A percentile compares a stretch with the other conserved stretches of the same genome.
phyloP scores from a whole-genome alignment of 1,140 invertebrate species.

The Drosophila subobscura region DNA sequence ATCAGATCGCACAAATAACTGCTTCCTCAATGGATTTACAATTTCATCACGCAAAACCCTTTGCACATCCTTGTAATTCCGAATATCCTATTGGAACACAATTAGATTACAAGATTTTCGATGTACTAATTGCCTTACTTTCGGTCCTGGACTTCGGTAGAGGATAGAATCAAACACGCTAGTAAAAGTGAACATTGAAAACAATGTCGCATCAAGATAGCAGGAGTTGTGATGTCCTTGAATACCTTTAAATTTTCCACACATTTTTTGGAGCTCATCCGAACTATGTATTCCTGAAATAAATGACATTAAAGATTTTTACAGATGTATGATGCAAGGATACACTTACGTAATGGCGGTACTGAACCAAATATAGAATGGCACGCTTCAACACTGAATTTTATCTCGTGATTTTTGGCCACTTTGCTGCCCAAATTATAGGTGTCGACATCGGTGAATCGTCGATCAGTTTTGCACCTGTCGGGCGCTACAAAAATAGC shows the following conservation, averaged over 20 bases:
- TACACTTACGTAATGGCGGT: constrained; percentile 88
- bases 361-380: constrained; percentile 91
- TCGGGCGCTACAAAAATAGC: constrained; percentile 91
- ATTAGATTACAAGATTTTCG: background rate
- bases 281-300: constrained; percentile 78
- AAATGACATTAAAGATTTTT: background rate
- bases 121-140: constrained; percentile 84
- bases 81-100: constrained; percentile 87
- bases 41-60: constrained; percentile 96
- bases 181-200: constrained; percentile 98
- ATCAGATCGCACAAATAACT: constrained; percentile 95
- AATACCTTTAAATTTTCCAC: constrained; percentile 93
- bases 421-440: constrained; percentile 23
- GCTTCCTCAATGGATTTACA: constrained; percentile 95
- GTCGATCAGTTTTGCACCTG: constrained; percentile 90
- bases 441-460: constrained; percentile 87
- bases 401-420: constrained; percentile 51
- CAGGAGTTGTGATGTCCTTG: constrained; percentile 99
- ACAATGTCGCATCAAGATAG: constrained; percentile 97
- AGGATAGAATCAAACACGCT: constrained; percentile 96
- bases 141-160: constrained; percentile 88
- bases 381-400: constrained; percentile 87
- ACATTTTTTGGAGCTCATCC: constrained; percentile 87
- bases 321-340: background rate
- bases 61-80: constrained; percentile 94